These are phyloP conservation scores for Arvicanthis niloticus DNA, from an alignment of 2,113 vertebrate species.

Conservation along the genomic window DNA sequence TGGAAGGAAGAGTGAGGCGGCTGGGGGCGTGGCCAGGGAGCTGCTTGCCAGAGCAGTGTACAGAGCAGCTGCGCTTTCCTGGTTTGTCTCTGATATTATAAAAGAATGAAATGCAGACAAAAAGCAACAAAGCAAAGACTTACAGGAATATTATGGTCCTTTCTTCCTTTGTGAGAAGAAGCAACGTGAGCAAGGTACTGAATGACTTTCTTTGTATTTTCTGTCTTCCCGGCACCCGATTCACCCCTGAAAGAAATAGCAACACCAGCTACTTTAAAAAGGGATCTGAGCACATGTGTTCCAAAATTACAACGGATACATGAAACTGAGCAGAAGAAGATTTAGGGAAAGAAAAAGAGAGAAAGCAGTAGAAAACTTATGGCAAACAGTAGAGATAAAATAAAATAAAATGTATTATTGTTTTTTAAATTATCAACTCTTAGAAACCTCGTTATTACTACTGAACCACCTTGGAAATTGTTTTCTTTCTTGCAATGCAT, in stretches of 20 bases:
- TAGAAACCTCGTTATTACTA: neutral
- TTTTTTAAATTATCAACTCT: neutral
- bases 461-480: neutral
- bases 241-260: constrained; percentile 92
- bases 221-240: constrained; percentile 99
- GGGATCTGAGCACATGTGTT: neutral
- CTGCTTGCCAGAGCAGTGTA: no score
- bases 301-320: neutral
- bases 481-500: neutral
- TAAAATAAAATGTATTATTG: neutral
- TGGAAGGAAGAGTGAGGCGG: neutral
- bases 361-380: neutral
- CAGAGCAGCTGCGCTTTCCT: neutral
- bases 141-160: constrained; percentile 98
- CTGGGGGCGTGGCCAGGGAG: neutral
- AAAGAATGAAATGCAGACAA: neutral
- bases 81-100: constrained; percentile 44
- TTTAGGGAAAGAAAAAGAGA: neutral
- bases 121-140: constrained; percentile 84
- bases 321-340: neutral
- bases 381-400: neutral
- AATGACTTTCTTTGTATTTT: constrained; percentile 99
- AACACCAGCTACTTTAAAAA: constrained; percentile 73
- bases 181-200: constrained; percentile 99
- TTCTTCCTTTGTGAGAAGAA: constrained; percentile 98